Percentiles rank a stretch among this genome's conserved stretches.
Conservation (phyloP, 2,113 vertebrate genomes). For the Lutjanus erythropterus region DNA sequence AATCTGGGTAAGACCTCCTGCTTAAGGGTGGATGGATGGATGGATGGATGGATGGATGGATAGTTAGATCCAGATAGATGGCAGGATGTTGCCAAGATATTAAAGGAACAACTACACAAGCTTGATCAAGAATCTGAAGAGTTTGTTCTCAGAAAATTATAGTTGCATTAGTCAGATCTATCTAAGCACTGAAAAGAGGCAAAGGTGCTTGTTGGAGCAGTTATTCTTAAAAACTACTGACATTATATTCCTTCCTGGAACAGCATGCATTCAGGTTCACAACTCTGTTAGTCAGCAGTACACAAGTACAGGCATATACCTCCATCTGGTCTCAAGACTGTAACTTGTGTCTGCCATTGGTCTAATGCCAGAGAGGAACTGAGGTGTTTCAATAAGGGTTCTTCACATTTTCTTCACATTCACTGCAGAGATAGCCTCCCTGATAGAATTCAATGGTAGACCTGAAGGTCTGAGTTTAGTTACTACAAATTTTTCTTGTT, state of each 20-base stretch:
- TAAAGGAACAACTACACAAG: neutral
- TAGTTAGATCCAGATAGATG: too few relatives aligned
- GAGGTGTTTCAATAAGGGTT: neutral
- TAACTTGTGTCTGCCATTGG: neutral
- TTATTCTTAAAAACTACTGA: slow-evolving; percentile 32
- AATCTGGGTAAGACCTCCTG: neutral
- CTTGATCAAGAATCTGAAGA: slow-evolving; percentile 21
- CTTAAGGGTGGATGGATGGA: too few relatives aligned
- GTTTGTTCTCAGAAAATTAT: neutral
- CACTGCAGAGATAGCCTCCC: neutral
- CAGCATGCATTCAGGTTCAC: slow-evolving; percentile 11
- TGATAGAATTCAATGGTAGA: neutral
- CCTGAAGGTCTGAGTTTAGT: neutral
- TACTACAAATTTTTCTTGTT: neutral
- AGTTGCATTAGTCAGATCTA: slow-evolving; percentile 3
- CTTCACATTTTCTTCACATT: neutral
- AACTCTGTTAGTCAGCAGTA: slow-evolving; percentile 36
- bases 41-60: too few relatives aligned
- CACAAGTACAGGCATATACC: neutral
- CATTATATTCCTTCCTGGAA: slow-evolving; percentile 37
- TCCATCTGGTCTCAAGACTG: neutral
- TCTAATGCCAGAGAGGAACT: neutral
- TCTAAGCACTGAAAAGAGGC: neutral
- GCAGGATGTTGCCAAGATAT: neutral
- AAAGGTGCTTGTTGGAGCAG: slow-evolving; percentile 31